phyloP scores from a whole-genome alignment of 92 coral and sea anemone genomes.

The Epizoanthus fatuus region DNA sequence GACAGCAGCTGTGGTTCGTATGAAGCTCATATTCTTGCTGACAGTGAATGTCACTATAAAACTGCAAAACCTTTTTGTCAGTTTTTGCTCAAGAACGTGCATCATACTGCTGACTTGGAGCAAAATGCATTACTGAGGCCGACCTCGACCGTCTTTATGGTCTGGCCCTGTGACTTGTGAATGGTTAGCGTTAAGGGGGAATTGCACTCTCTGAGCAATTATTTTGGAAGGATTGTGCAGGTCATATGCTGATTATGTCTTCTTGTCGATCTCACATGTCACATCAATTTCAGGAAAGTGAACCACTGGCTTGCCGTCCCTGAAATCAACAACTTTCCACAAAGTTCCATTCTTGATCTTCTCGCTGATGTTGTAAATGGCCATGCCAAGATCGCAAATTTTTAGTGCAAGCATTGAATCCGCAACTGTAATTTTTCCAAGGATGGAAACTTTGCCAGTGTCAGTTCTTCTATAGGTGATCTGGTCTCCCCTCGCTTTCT shows the following conservation, averaged over 20 bases:
- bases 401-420: not conserved
- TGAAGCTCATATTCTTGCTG: too few species aligned
- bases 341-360: not conserved
- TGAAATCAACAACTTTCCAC: not conserved
- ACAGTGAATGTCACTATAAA: too few species aligned
- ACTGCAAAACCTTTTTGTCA: too few species aligned
- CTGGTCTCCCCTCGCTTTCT: not conserved
- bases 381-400: not conserved
- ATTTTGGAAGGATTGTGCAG: not conserved
- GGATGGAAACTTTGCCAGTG: not conserved
- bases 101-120: conserved; percentile 61
- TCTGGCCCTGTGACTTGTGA: not conserved
- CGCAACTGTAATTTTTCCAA: not conserved
- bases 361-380: not conserved
- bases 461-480: not conserved
- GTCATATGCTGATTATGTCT: not conserved
- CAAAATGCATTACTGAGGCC: conserved; percentile 5
- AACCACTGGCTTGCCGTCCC: not conserved
- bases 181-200: not conserved
- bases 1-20: too few species aligned
- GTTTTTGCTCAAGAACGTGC: conserved; percentile 51
- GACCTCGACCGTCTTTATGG: not conserved
- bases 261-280: not conserved
- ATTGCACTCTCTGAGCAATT: not conserved
- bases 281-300: not conserved